These are phyloP conservation scores for Zootermopsis nevadensis DNA, from an alignment of 2,888 invertebrate species.

Conservation along the genomic window DNA sequence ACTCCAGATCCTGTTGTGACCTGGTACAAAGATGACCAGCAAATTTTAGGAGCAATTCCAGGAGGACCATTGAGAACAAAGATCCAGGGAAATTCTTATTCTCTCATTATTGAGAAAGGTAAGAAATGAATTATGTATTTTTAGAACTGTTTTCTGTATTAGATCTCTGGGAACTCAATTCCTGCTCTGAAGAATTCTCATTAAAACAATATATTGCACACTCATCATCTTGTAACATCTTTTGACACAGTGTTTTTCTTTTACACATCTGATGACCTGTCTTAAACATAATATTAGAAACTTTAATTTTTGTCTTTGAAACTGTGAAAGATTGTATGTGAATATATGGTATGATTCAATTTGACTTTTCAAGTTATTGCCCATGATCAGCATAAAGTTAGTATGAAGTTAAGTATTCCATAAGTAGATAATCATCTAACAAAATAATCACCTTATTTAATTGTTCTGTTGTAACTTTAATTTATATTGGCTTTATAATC, in stretches of 20 bases:
- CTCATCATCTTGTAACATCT: too few relatives aligned
- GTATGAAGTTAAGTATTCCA: too few relatives aligned
- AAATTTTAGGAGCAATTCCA: constrained; percentile 68
- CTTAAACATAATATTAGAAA: too few relatives aligned
- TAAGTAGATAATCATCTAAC: too few relatives aligned
- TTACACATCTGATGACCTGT: too few relatives aligned
- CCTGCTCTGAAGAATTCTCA: background rate
- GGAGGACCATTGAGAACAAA: constrained; percentile 67
- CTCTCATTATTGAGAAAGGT: constrained; percentile 80
- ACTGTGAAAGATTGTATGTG: background rate
- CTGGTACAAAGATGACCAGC: constrained; percentile 79
- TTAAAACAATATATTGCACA: too few relatives aligned
- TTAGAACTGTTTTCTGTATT: background rate
- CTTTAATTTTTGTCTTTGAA: background rate
- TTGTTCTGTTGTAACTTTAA: too few relatives aligned
- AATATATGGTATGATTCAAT: background rate
- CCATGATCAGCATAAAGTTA: too few relatives aligned
- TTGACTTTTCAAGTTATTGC: too few relatives aligned
- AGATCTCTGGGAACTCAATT: background rate
- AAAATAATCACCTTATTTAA: too few relatives aligned
- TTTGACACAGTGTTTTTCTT: too few relatives aligned
- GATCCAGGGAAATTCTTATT: constrained; percentile 75
- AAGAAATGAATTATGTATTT: constrained; percentile 44
- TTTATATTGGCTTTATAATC: too few relatives aligned
- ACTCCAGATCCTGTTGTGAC: constrained; percentile 78